These are phyloP conservation scores for Agrilus biguttatus DNA, from an alignment of 2,888 invertebrate genomes.

Conservation along the genomic window DNA sequence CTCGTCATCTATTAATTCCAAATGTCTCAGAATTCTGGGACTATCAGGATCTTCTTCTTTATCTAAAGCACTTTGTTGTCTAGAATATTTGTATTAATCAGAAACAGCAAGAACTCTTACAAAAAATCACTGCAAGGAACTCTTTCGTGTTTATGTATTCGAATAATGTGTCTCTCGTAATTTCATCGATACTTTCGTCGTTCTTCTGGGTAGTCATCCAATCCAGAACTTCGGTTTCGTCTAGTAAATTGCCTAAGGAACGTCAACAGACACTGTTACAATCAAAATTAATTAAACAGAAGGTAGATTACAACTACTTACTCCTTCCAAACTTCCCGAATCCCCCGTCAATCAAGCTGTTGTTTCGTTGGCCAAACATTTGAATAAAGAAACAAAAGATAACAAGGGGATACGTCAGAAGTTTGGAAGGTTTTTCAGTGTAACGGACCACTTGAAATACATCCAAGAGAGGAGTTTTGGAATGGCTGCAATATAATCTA, in stretches of 20 bases:
- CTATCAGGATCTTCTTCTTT: constrained; percentile 71
- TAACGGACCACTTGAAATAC: not conserved
- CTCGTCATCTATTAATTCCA: constrained; percentile 84
- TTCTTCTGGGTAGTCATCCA: constrained; percentile 88
- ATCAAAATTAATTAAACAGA: no score
- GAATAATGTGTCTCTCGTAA: constrained; percentile 66
- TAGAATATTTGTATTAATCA: not conserved
- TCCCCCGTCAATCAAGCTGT: no score
- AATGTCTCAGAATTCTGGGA: constrained; percentile 66
- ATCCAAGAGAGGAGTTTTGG: constrained; percentile 17
- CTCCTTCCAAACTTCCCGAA: no score
- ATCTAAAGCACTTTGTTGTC: constrained; percentile 33
- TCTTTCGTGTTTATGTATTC: constrained; percentile 81
- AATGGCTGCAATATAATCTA: constrained; percentile 18
- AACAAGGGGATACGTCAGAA: no score
- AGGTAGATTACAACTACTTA: no score
- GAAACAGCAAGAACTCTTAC: constrained; percentile 48
- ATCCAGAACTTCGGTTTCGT: constrained; percentile 70
- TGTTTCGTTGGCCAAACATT: not conserved
- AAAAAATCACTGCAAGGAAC: constrained; percentile 82
- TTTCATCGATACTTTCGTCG: constrained; percentile 83
- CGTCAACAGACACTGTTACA: no score
- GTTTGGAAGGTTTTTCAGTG: no score
- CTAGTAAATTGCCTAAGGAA: constrained; percentile 49
- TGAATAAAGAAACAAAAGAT: not conserved